Evolutionary conservation across 2,888 invertebrate species (phyloP).

Genomic region (Parnassius apollo): DNA sequence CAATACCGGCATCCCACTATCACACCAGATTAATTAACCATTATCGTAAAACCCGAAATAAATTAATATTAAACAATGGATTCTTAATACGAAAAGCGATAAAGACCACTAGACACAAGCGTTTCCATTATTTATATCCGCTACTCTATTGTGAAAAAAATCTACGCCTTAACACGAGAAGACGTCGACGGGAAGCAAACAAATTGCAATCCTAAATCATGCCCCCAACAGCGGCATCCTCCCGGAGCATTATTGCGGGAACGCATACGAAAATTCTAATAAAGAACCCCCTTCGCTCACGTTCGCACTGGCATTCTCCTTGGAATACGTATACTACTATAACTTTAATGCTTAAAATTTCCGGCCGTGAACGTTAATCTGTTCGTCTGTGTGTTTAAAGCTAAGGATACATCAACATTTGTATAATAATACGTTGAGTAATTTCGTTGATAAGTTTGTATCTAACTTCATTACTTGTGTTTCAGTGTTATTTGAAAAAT

Average conservation of each 20-base stretch:
- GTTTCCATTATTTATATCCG: neutral
- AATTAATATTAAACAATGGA: too few species aligned
- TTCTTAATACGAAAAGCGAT: too few species aligned
- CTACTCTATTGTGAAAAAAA: conserved; percentile 2
- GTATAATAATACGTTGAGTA: too few species aligned
- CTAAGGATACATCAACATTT: too few species aligned
- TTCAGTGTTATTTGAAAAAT: too few species aligned
- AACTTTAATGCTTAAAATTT: neutral
- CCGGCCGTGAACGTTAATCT: neutral
- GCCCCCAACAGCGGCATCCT: neutral
- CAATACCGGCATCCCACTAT: too few species aligned
- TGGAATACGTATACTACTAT: neutral
- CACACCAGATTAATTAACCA: too few species aligned
- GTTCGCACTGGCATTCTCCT: neutral
- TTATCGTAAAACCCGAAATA: too few species aligned
- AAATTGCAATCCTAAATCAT: conserved; percentile 11
- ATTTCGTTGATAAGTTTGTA: too few species aligned
- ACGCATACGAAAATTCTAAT: conserved; percentile 12
- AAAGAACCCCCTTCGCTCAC: conserved; percentile 1
- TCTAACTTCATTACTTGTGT: too few species aligned
- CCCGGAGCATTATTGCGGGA: neutral
- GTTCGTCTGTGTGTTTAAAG: too few species aligned
- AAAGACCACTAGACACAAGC: neutral
- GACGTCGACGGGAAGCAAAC: conserved; percentile 6
- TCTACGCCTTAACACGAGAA: neutral